phyloP scores from a whole-genome alignment of 2,113 vertebrate species.

The Pteruthius melanotis region DNA sequence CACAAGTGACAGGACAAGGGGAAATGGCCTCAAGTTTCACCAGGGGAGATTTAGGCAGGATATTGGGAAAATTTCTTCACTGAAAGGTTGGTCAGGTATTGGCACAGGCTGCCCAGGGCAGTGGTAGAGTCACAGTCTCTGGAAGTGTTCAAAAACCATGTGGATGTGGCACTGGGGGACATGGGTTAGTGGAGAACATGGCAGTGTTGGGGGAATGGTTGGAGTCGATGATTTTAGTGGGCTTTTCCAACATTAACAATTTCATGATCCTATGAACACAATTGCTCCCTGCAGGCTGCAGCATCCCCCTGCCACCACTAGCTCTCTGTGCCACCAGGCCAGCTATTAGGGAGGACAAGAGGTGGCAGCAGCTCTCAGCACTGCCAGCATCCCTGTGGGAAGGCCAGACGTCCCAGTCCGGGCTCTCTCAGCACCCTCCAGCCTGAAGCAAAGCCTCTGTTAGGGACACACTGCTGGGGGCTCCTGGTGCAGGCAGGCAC shows the following conservation, averaged over 20 bases:
- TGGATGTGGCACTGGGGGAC: neutral
- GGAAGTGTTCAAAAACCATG: neutral
- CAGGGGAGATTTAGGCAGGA: neutral
- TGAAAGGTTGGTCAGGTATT: neutral
- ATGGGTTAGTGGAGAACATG: neutral
- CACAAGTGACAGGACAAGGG: neutral
- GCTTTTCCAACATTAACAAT: neutral
- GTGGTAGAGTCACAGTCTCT: neutral
- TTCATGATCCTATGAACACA: fast-evolving
- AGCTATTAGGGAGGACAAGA: neutral
- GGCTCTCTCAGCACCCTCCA: neutral
- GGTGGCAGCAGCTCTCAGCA: neutral
- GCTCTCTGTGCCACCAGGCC: neutral
- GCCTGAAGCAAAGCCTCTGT: neutral
- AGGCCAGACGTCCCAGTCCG: fast-evolving
- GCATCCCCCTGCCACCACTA: neutral
- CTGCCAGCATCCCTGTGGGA: neutral
- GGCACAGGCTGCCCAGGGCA: neutral
- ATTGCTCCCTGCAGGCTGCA: neutral
- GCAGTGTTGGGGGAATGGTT: neutral
- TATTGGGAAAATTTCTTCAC: neutral
- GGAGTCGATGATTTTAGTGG: neutral
- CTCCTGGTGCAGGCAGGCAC: neutral
- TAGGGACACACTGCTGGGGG: neutral
- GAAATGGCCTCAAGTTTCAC: neutral